Evolutionary conservation across 2,113 vertebrate species (phyloP).

Genomic region (Platysteira castanea): DNA sequence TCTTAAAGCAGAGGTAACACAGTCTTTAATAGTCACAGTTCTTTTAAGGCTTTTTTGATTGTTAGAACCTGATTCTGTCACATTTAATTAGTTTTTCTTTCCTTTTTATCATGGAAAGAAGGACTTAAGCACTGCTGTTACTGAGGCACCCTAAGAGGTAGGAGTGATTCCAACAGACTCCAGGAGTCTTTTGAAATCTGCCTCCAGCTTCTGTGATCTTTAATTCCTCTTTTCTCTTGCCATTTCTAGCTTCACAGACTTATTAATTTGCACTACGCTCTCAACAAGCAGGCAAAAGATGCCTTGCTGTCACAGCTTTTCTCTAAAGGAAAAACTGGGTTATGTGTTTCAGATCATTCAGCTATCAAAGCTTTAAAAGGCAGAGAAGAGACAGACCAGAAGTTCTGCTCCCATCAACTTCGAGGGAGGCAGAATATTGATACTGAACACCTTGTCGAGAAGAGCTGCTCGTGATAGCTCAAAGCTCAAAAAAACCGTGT

Average conservation of each 20-base stretch:
- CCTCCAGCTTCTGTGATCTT: conserved; percentile 43
- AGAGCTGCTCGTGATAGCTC: not conserved
- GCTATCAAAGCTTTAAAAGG: not conserved
- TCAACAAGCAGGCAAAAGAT: not conserved
- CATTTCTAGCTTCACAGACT: conserved; percentile 11
- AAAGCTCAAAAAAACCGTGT: not conserved
- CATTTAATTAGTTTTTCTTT: conserved; percentile 20
- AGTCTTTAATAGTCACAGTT: not conserved
- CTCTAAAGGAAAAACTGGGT: conserved; percentile 10
- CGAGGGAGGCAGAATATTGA: not conserved
- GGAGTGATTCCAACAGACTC: conserved; percentile 6
- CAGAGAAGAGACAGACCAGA: not conserved
- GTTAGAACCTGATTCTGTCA: conserved; percentile 35
- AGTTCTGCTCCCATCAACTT: not conserved
- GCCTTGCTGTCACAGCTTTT: not conserved
- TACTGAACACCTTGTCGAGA: not conserved
- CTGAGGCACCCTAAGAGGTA: not conserved
- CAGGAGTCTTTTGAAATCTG: conserved; percentile 41
- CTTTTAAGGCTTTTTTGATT: not conserved
- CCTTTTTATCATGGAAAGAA: not conserved
- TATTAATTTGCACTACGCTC: not conserved
- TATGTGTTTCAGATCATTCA: not conserved
- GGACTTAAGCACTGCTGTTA: not conserved
- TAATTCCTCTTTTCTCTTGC: conserved; percentile 51
- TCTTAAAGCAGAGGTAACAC: not conserved